A percentile compares a stretch with the other conserved stretches of the same genome.
Conservation (phyloP, 2,888 invertebrate species). For the Ormyrus nitidulus region DNA sequence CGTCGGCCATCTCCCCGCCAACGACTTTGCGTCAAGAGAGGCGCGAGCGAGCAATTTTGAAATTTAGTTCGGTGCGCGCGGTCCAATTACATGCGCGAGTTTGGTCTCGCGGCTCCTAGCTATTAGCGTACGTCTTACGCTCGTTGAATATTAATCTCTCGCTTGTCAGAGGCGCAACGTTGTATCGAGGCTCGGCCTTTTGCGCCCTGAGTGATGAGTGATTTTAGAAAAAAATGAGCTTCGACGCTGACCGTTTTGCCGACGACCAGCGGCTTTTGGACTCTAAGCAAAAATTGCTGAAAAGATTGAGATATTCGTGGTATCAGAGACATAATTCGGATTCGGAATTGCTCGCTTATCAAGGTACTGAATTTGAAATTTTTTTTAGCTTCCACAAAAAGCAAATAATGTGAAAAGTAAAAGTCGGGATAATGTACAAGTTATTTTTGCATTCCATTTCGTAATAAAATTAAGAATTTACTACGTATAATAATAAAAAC, state of each 20-base stretch:
- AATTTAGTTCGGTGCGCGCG: conserved; percentile 54
- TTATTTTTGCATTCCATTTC: too few relatives aligned
- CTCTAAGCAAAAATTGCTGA: conserved; percentile 58
- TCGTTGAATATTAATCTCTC: conserved; percentile 26
- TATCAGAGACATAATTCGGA: conserved; percentile 71
- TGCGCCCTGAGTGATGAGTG: conserved; percentile 14
- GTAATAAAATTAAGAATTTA: too few relatives aligned
- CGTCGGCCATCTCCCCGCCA: conserved; percentile 58
- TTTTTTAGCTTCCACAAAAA: too few relatives aligned
- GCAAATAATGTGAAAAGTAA: too few relatives aligned
- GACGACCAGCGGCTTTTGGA: conserved; percentile 42
- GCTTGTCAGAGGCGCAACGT: not conserved
- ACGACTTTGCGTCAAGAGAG: conserved; percentile 23
- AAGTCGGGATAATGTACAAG: too few relatives aligned
- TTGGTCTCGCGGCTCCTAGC: conserved; percentile 19
- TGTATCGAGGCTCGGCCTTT: not conserved
- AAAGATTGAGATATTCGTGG: conserved; percentile 70
- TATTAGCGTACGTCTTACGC: not conserved
- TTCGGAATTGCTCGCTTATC: conserved; percentile 76
- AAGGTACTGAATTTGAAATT: conserved; percentile 72
- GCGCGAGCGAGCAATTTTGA: conserved; percentile 52
- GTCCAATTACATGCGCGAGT: conserved; percentile 50
- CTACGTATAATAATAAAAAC: too few relatives aligned
- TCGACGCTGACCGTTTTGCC: conserved; percentile 16
- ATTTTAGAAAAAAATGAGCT: conserved; percentile 40